Percentiles rank a stretch among this genome's conserved stretches.
Evolutionary conservation across 2,113 vertebrate genomes (phyloP).

Genomic region (Caracal caracal): DNA sequence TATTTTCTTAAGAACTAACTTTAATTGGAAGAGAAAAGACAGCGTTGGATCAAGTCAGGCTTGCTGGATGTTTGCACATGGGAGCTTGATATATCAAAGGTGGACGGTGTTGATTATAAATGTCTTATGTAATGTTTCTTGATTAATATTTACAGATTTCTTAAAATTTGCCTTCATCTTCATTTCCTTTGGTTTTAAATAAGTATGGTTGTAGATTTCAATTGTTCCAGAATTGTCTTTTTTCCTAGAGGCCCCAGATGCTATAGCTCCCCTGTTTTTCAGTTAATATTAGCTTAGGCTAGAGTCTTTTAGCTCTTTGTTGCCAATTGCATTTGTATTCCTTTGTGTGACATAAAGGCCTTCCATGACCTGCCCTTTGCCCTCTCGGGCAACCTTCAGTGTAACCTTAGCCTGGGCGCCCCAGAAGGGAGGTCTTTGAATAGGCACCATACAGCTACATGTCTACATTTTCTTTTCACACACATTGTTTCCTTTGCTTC

Average conservation of each 20-base stretch:
- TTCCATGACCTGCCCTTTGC: not conserved
- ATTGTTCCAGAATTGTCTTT: not conserved
- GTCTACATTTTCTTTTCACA: not conserved
- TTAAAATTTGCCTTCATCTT: not conserved
- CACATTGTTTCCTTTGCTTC: not conserved
- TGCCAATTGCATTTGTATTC: not conserved
- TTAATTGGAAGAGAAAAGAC: not conserved
- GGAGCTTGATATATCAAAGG: not conserved
- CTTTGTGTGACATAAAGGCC: not conserved
- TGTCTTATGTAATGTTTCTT: not conserved
- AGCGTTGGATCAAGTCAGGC: not conserved
- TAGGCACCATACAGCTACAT: accelerated
- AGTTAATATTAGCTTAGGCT: not conserved
- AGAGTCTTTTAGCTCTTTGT: not conserved
- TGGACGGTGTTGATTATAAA: not conserved
- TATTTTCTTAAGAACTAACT: slow-evolving; percentile 7
- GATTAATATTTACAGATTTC: not conserved
- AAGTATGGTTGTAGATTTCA: not conserved
- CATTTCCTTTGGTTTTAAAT: not conserved
- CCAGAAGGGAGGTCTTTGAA: not conserved
- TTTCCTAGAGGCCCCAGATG: not conserved
- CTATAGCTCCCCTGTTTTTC: not conserved
- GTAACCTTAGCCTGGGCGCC: not conserved
- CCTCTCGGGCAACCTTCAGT: not conserved
- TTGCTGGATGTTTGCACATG: not conserved